Conservation (phyloP, 2,888 invertebrate genomes). For the Nebria salina region DNA sequence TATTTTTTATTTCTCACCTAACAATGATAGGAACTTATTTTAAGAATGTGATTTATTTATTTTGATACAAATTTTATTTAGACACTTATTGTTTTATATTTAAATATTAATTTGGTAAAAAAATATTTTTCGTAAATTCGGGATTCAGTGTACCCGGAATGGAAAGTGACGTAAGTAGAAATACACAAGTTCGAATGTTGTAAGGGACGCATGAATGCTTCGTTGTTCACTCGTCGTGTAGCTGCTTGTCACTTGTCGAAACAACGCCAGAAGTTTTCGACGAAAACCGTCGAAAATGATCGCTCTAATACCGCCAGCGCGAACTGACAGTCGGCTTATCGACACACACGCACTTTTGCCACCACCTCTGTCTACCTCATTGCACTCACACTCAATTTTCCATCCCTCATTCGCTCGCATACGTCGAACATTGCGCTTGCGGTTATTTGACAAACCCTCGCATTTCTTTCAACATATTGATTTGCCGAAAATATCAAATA, state of each 20-base stretch:
- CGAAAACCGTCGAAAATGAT: conserved; percentile 20
- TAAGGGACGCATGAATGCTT: neutral
- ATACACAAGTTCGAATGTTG: neutral
- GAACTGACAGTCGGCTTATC: conserved; percentile 13
- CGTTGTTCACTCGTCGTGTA: neutral
- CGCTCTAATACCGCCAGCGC: conserved; percentile 13
- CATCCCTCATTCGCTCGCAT: neutral
- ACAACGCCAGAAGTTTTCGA: neutral
- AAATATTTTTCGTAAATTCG: too few relatives aligned
- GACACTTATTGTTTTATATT: too few relatives aligned
- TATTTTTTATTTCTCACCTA: too few relatives aligned
- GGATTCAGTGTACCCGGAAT: neutral
- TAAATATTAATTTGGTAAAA: too few relatives aligned
- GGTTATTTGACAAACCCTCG: conserved; percentile 1
- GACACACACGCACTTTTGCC: neutral
- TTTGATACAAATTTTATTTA: too few relatives aligned
- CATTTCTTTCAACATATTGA: neutral
- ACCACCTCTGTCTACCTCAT: neutral
- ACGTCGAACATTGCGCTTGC: neutral
- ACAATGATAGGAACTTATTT: too few relatives aligned
- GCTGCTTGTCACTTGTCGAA: neutral
- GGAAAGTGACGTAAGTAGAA: neutral
- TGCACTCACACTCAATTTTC: neutral
- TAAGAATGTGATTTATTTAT: too few relatives aligned
- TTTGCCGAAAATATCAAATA: neutral